Percentiles rank a stretch among this genome's conserved stretches.
Conservation (phyloP, 2,888 invertebrate species). For the Anarsia innoxiella region DNA sequence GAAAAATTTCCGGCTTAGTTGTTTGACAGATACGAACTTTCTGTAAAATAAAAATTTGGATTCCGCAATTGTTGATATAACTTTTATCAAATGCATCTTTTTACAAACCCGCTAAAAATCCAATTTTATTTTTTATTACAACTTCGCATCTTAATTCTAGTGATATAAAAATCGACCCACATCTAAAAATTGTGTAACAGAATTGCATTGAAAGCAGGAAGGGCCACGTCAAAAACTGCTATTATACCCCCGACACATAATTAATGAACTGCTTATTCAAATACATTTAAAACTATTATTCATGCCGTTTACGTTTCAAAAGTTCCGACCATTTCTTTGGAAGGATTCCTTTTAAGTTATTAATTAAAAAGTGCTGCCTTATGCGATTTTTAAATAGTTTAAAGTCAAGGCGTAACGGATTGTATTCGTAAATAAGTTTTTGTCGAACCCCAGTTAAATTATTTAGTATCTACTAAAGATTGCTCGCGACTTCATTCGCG, state of each 20-base stretch:
- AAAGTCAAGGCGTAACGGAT: slow-evolving; percentile 37
- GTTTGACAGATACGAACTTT: too few species aligned
- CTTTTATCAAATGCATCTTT: too few species aligned
- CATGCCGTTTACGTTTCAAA: slow-evolving; percentile 72
- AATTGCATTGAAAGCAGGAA: slow-evolving; percentile 67
- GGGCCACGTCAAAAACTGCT: slow-evolving; percentile 72
- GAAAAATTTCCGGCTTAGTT: too few species aligned
- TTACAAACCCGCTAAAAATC: too few species aligned
- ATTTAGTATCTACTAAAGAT: too few species aligned
- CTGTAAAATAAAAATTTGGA: too few species aligned
- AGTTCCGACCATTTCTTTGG: slow-evolving; percentile 65
- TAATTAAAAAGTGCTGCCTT: slow-evolving; percentile 57
- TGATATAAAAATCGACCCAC: slow-evolving; percentile 26
- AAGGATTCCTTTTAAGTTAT: slow-evolving; percentile 55
- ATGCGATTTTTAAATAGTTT: slow-evolving; percentile 54
- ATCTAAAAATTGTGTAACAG: slow-evolving; percentile 62
- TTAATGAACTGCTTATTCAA: slow-evolving; percentile 75
- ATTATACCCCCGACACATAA: slow-evolving; percentile 64
- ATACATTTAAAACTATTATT: slow-evolving; percentile 75
- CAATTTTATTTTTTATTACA: too few species aligned
- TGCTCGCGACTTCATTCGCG: too few species aligned
- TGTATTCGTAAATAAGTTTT: slow-evolving; percentile 47
- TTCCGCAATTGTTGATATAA: too few species aligned
- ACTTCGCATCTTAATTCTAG: slow-evolving; percentile 4
- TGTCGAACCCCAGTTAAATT: too few species aligned